phyloP scores from a whole-genome alignment of 1,140 invertebrate species.

The Caenorhabditis tropicalis region DNA sequence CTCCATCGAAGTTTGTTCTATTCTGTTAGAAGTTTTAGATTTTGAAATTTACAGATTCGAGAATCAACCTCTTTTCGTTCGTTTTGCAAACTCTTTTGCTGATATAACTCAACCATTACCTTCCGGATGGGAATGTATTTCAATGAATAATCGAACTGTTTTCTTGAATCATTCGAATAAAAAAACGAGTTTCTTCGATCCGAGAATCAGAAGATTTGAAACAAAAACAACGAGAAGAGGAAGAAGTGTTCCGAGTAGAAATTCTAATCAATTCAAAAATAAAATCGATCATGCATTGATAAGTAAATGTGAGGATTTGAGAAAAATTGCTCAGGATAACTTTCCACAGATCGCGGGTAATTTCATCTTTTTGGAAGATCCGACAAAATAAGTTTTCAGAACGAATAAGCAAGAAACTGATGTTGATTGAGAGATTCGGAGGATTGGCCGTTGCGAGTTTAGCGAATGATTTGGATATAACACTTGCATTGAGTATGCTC shows the following conservation, averaged over 20 bases:
- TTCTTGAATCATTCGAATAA: slow-evolving; percentile 15
- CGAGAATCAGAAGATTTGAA: slow-evolving; percentile 26
- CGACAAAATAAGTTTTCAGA: background rate
- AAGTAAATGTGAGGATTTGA: slow-evolving; percentile 32
- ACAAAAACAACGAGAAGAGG: slow-evolving; percentile 14
- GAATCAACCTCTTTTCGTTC: slow-evolving; percentile 10
- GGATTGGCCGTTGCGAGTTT: slow-evolving; percentile 7
- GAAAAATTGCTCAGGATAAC: slow-evolving; percentile 29
- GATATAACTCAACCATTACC: slow-evolving; percentile 9
- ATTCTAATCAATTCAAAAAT: background rate
- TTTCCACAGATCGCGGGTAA: slow-evolving; percentile 18
- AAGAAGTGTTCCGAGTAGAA: slow-evolving; percentile 19
- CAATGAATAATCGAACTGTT: slow-evolving; percentile 22
- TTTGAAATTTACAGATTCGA: background rate
- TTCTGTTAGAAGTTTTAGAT: background rate
- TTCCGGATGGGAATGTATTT: background rate
- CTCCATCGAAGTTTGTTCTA: background rate
- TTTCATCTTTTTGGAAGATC: background rate
- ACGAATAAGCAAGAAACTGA: slow-evolving; percentile 14
- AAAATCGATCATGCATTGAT: slow-evolving; percentile 29
- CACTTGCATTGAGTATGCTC: slow-evolving; percentile 12
- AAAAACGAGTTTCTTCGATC: background rate
- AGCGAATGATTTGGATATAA: slow-evolving; percentile 11
- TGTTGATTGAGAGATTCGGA: slow-evolving; percentile 24
- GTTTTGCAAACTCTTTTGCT: slow-evolving; percentile 10